Conservation (phyloP, 2,888 invertebrate genomes). For the Gandaritis pyraliata region DNA sequence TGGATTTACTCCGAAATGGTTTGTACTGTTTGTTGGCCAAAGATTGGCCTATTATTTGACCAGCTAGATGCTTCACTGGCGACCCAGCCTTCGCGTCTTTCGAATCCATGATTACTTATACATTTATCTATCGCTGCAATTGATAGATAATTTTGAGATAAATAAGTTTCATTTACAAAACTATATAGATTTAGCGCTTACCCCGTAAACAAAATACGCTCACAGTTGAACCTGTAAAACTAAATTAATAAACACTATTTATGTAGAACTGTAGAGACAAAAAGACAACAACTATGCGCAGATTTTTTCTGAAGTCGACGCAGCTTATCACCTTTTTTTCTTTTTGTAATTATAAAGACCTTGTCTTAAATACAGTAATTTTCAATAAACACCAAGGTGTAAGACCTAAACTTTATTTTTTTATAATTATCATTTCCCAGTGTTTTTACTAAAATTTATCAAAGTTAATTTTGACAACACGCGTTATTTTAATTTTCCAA, state of each 20-base stretch:
- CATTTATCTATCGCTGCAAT: slow-evolving; percentile 4
- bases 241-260: too few relatives aligned
- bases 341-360: neutral
- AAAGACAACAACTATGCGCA: too few relatives aligned
- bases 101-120: slow-evolving; percentile 37
- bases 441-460: slow-evolving; percentile 32
- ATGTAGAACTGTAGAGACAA: too few relatives aligned
- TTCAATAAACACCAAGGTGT: slow-evolving; percentile 2
- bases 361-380: neutral
- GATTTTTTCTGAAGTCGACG: too few relatives aligned
- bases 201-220: too few relatives aligned
- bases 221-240: too few relatives aligned
- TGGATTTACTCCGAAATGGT: slow-evolving; percentile 37
- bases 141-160: neutral
- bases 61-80: slow-evolving; percentile 26
- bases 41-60: slow-evolving; percentile 11
- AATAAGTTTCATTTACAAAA: neutral
- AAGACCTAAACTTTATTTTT: slow-evolving; percentile 10
- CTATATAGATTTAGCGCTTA: too few relatives aligned
- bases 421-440: slow-evolving; percentile 7
- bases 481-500: slow-evolving; percentile 25
- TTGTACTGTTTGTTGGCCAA: slow-evolving; percentile 22
- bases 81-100: slow-evolving; percentile 32
- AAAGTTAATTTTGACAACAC: slow-evolving; percentile 8
- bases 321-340: neutral